phyloP scores from a whole-genome alignment of 2,113 vertebrate species.

The Alouatta palliata region DNA sequence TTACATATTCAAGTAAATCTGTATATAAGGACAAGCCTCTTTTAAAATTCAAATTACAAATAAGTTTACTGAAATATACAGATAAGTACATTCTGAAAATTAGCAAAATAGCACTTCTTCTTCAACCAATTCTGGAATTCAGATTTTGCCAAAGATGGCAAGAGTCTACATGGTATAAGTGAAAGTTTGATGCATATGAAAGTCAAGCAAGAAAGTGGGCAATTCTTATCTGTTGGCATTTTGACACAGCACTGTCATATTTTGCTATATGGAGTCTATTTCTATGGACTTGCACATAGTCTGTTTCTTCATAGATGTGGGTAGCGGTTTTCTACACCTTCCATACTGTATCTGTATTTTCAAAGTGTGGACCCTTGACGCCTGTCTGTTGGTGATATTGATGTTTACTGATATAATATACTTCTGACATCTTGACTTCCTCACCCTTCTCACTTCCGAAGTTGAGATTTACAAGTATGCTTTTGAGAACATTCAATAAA shows the following conservation, averaged over 20 bases:
- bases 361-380: not conserved
- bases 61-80: slow-evolving; percentile 20
- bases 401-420: not conserved
- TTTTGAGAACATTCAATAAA: slow-evolving; percentile 11
- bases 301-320: not conserved
- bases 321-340: not conserved
- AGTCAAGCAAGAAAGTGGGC: not conserved
- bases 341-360: not conserved
- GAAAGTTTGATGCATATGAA: not conserved
- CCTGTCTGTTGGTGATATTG: not conserved
- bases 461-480: not conserved
- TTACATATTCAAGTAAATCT: not conserved
- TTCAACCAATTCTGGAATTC: not conserved
- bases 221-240: not conserved
- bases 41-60: not conserved
- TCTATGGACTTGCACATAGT: not conserved
- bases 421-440: not conserved
- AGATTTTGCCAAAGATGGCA: not conserved
- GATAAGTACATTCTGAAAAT: not conserved
- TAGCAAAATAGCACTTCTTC: not conserved
- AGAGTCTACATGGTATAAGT: not conserved
- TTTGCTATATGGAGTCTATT: not conserved
- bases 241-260: not conserved
- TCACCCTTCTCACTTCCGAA: not conserved
- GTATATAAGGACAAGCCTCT: not conserved